phyloP scores from a whole-genome alignment of 2,113 vertebrate genomes.

The Oriolus oriolus region DNA sequence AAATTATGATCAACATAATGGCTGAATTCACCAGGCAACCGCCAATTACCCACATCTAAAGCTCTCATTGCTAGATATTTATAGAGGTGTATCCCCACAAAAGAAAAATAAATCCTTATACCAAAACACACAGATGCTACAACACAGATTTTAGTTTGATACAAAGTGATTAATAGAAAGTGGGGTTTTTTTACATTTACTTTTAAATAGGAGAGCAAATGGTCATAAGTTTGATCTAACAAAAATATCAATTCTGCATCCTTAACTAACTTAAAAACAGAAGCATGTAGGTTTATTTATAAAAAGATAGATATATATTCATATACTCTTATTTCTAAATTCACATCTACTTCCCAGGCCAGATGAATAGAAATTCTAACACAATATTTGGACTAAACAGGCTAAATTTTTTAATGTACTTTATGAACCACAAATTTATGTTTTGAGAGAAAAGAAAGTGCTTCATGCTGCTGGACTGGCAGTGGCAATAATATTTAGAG shows the following conservation, averaged over 20 bases:
- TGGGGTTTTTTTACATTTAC: not conserved
- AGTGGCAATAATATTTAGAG: not conserved
- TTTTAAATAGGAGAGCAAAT: not conserved
- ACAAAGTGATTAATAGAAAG: not conserved
- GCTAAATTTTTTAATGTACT: no score
- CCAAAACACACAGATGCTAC: not conserved
- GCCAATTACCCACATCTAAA: not conserved
- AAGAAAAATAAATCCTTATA: not conserved
- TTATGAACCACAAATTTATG: not conserved
- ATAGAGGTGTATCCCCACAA: not conserved
- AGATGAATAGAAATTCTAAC: not conserved
- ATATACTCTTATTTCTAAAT: not conserved
- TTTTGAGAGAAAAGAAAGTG: not conserved
- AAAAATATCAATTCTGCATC: not conserved
- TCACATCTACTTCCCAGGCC: not conserved
- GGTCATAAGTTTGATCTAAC: not conserved
- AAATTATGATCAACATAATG: not conserved
- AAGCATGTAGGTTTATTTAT: not conserved
- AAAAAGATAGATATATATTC: not conserved
- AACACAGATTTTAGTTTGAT: not conserved
- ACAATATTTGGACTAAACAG: not conserved
- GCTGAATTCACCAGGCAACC: not conserved
- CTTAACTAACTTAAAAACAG: not conserved
- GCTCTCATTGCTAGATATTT: not conserved
- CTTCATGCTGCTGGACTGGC: not conserved